Evolutionary conservation across 2,888 invertebrate genomes (phyloP), one percentile per base, ranked within the genome.

Genomic region (Caenorhabditis imperialis): DNA sequence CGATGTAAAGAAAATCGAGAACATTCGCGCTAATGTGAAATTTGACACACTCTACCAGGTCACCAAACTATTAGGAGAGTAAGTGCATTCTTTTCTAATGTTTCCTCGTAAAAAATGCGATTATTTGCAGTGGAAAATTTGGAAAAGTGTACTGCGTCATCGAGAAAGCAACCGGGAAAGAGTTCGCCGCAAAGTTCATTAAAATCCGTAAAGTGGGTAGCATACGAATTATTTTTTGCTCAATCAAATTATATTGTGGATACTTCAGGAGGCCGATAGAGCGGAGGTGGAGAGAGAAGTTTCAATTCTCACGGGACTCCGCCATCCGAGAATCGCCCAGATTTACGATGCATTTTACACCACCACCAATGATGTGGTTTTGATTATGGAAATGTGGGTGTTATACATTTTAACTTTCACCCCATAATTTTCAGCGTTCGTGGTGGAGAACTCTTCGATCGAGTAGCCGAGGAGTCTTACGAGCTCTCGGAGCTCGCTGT

Each of bases 391-490:
- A 92, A 91, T 99, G 99, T 99, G 91, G 93, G 95, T 92, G 42
- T 5, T 4, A 20, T 22, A 16, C 18, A 33, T 35, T 55, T 40
- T 12, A 8, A 25, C 14, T 20, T 16, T 47, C 1, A 12, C 35
- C 18, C 30, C n/a, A 33, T 23, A 23, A 38, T 14, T 74, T 91
- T 48, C 91, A 99, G 99, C 87, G 95, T 99, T 84, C 93, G 94
- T 88, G 99, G 99, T 8, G 99, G 99, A 1, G 99, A 99, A 90
- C 90, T 99, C 44, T 99, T 99, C 89, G 99, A 99, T 90, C 92
- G 99, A 58, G 97, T 99, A 23, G 97, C 99, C 77, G 96, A 96
- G 87, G 99, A 99, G 88, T 96, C 96, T 89, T 99, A 98, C 88
- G 92, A 98, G 63, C 91, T 99, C 78, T 98, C 98, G 0, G 99